Evolutionary conservation across 2,888 invertebrate species (phyloP).

Genomic region (Creontiades dilutus): DNA sequence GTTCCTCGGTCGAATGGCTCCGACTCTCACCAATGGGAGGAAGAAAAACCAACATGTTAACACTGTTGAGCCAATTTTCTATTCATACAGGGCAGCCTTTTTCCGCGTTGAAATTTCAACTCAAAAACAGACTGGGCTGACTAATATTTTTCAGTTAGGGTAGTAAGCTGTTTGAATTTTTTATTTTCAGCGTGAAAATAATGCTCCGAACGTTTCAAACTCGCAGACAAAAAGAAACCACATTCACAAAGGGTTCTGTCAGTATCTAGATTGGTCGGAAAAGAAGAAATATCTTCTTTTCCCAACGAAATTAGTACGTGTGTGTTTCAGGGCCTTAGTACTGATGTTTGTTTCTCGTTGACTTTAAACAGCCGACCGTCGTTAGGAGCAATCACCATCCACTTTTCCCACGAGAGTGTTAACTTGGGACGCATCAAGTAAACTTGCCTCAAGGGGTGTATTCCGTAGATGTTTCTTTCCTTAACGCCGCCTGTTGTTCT

Average conservation of each 20-base stretch:
- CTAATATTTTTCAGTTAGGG: background rate
- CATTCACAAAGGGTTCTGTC: background rate
- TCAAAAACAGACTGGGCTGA: too few species aligned
- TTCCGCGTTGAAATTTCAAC: background rate
- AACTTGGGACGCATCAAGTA: slow-evolving; percentile 35
- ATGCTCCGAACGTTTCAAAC: background rate
- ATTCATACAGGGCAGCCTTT: background rate
- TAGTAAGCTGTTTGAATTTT: background rate
- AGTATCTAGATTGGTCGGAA: background rate
- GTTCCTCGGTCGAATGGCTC: too few species aligned
- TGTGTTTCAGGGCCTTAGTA: background rate
- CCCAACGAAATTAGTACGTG: background rate
- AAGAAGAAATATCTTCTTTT: slow-evolving; percentile 3
- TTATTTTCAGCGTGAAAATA: background rate
- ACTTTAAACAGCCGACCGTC: background rate
- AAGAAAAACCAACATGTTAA: background rate
- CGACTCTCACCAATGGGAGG: too few species aligned
- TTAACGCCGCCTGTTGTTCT: background rate
- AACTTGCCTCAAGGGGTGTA: slow-evolving; percentile 46
- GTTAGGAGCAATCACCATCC: slow-evolving; percentile 37
- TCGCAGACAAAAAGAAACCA: background rate
- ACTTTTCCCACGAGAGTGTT: slow-evolving; percentile 62
- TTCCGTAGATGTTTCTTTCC: slow-evolving; percentile 45
- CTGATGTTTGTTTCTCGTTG: slow-evolving; percentile 52
- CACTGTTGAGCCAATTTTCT: background rate